Conservation (phyloP, 2,113 vertebrate species). For the Channa argus region DNA sequence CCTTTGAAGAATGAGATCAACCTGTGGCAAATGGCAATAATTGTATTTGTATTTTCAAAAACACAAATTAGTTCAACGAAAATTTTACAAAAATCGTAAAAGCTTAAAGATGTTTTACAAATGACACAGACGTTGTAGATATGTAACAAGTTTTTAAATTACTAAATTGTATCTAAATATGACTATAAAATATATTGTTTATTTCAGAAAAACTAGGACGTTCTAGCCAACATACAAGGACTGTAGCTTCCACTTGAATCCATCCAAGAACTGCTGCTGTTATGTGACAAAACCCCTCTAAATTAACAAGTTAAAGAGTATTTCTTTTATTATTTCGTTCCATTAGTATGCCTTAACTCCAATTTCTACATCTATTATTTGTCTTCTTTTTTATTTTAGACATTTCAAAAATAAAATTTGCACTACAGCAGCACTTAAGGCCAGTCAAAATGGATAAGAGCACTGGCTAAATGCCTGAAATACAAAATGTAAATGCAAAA, state of each 20-base stretch:
- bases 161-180: not conserved
- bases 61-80: too few relatives aligned
- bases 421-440: not conserved
- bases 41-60: too few relatives aligned
- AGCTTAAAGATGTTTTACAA: too few relatives aligned
- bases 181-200: not conserved
- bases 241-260: too few relatives aligned
- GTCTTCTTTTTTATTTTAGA: not conserved
- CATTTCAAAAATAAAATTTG: constrained; percentile 8
- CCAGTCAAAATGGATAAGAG: constrained; percentile 1
- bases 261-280: too few relatives aligned
- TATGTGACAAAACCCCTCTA: not conserved
- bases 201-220: not conserved
- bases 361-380: not conserved
- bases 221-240: not conserved
- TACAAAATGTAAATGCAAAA: constrained; percentile 46
- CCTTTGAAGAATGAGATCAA: too few relatives aligned
- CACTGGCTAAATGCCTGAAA: constrained; percentile 35
- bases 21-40: too few relatives aligned
- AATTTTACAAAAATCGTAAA: too few relatives aligned
- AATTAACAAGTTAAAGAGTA: not conserved
- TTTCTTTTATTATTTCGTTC: too few relatives aligned
- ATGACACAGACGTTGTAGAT: not conserved
- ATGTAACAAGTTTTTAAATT: not conserved
- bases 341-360: too few relatives aligned